These are phyloP conservation scores for Pithys albifrons DNA, from an alignment of 2,113 vertebrate species.

Conservation along the genomic window DNA sequence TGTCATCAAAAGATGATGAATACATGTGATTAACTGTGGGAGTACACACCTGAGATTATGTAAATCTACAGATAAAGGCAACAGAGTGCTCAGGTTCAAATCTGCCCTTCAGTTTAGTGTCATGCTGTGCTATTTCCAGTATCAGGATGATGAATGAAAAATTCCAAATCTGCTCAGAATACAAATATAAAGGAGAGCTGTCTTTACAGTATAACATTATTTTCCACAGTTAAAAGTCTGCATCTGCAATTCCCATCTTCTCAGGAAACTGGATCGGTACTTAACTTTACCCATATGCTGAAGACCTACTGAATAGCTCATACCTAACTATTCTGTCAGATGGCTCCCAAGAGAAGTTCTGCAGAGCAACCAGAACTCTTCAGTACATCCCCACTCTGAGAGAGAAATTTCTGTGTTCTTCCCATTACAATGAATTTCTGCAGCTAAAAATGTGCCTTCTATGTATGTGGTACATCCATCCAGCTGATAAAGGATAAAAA, in stretches of 20 bases:
- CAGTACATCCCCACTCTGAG: background rate
- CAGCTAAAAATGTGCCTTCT: background rate
- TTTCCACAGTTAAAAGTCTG: background rate
- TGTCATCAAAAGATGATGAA: slow-evolving; percentile 34
- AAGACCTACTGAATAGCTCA: background rate
- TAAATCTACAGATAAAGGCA: slow-evolving; percentile 1
- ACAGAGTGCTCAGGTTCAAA: background rate
- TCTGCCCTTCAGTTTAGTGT: background rate
- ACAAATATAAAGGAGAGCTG: background rate
- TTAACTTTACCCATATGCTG: background rate
- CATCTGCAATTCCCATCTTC: background rate
- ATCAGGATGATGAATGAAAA: background rate
- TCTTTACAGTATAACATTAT: background rate
- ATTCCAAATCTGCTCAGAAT: background rate
- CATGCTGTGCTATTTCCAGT: background rate
- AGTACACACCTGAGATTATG: background rate
- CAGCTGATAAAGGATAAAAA: background rate
- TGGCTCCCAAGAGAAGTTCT: background rate
- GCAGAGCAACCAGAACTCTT: background rate
- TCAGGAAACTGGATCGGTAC: background rate
- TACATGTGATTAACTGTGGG: slow-evolving; percentile 24
- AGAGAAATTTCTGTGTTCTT: background rate
- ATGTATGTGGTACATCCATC: background rate
- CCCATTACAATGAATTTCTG: background rate
- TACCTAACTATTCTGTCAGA: background rate